Conservation (phyloP, 2,797 vertebrate species). For the Yasuhikotakia modesta region DNA sequence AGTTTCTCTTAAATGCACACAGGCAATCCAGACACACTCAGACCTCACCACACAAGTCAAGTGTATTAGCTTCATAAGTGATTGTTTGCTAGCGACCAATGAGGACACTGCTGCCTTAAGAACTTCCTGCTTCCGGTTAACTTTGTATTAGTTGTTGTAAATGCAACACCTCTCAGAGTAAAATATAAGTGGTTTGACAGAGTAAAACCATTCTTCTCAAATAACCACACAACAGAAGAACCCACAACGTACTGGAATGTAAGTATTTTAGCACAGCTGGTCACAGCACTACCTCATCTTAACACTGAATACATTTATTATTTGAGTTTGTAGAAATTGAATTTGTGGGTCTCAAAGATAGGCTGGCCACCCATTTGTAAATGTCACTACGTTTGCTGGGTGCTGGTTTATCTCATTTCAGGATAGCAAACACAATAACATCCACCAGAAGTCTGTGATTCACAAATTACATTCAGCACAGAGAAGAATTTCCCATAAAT, state of each 20-base stretch:
- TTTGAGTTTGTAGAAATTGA: constrained; percentile 51
- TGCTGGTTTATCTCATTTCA: constrained; percentile 38
- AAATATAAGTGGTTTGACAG: too few relatives aligned
- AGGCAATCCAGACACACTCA: not conserved
- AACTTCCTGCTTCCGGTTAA: not conserved
- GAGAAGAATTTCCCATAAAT: constrained; percentile 5
- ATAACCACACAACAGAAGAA: constrained; percentile 13
- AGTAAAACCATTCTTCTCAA: not conserved
- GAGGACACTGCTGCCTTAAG: too few relatives aligned
- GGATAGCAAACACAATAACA: constrained; percentile 20
- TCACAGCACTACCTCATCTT: constrained; percentile 13
- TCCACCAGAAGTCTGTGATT: constrained; percentile 12
- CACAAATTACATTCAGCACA: constrained; percentile 9
- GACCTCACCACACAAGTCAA: not conserved
- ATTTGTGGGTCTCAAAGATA: constrained; percentile 42
- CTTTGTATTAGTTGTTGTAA: not conserved
- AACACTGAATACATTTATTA: constrained; percentile 31
- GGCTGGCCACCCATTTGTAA: constrained; percentile 47
- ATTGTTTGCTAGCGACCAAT: too few relatives aligned
- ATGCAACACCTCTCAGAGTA: not conserved
- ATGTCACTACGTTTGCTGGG: constrained; percentile 35
- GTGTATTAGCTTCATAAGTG: not conserved
- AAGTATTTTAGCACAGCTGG: constrained; percentile 9
- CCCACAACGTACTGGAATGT: not conserved
- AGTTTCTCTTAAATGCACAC: too few relatives aligned